Base-by-base conservation (phyloP, 2,888 invertebrate genomes). In the Colletes collaris region DNA sequence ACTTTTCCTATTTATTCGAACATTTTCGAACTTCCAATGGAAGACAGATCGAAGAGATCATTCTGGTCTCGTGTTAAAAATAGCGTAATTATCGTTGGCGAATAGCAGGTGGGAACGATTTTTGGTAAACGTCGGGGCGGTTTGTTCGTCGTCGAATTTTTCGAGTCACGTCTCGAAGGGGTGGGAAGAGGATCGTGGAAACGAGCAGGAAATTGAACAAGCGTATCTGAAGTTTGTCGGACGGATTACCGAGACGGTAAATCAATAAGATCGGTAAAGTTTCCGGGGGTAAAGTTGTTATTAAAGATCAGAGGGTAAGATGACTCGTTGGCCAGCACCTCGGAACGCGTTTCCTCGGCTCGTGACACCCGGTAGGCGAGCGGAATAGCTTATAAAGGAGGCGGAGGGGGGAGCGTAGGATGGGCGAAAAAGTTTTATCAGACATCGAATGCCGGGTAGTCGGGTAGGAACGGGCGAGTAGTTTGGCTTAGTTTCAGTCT, bases 401-500 rank as follows among this genome's bases (percentile, higher is more conserved):
- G 73, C 52, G 73, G 76, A n/a, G 66, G 66, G 66, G 77, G 68
- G 56, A 52, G 6, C 13, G 73, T 64, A 44, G 76, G 73, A 27
- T 11, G 79, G 68, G 66, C 62, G 83, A 83, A 87, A 88, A 87
- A 90, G 87, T 90, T 90, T 90, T 86, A 88, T 91, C 88, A 89
- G 87, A 84, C 88, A 89, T 88, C 87, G 86, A 89, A 90, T 84
- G 85, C 83, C 85, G 76, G 44, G 81, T 80, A 86, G 86, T 86
- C 80, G 70, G 68, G 64, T 67, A 66, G 83, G 73, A 79, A 79
- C 79, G 83, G 71, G 68, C 84, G 80, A 81, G 81, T 86, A 89
- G 89, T 91, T 90, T 87, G 89, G 86, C 90, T 90, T 89, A 90
- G 89, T 91, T 92, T 90, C 84, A 64, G 81, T 84, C 84, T 63